Base-by-base conservation (phyloP, 2,113 vertebrate species). In the Parus major region DNA sequence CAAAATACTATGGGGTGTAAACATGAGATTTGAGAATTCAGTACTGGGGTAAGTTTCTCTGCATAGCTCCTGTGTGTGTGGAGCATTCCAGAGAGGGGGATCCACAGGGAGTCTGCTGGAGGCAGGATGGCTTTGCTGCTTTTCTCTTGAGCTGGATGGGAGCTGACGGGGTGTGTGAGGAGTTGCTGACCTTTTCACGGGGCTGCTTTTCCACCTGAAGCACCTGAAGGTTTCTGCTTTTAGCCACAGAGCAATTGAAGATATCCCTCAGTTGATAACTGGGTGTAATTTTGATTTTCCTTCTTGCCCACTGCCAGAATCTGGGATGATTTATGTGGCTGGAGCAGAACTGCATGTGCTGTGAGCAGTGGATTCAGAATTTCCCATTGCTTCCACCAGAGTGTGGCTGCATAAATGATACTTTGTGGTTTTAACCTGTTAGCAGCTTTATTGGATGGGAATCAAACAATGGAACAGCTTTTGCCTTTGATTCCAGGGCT, bases 21-120 rank as follows among this genome's bases (percentile, higher is more conserved):
- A 31, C 33, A 5, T 15, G 1, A n/a, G 28, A 6, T 86, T 12
- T 75, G 56, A 14, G 15, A n/a, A 59, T 33, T 17, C 29, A 36
- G 1, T 14, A 7, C 4, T 15, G 23, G 25, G 5, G 29, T 3
- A 10, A 13, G 33, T 15, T 44, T 56, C 41, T 49, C 3, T 13
- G 2, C 4, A 1, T 5, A 1, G 7, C 4, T 15, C 17, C 5
- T 41, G 35, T 12, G 18, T 2, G 1, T 1, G 0, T 3, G 36
- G 63, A 57, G 28, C 5, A 4, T 7, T 27, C 23, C 22, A 36
- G 0, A 7, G 11, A 20, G 21, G 3, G 8, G 4, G 28, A 3
- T 20, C 28, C 23, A 3, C 2, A 19, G 64, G 35, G 52, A 39
- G 2, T 2, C 19, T 72, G 82, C 11, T 35, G 47, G 23, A 9